These are phyloP conservation scores for Phytoseiulus persimilis DNA, from an alignment of 2,888 invertebrate genomes.

Conservation along the genomic window DNA sequence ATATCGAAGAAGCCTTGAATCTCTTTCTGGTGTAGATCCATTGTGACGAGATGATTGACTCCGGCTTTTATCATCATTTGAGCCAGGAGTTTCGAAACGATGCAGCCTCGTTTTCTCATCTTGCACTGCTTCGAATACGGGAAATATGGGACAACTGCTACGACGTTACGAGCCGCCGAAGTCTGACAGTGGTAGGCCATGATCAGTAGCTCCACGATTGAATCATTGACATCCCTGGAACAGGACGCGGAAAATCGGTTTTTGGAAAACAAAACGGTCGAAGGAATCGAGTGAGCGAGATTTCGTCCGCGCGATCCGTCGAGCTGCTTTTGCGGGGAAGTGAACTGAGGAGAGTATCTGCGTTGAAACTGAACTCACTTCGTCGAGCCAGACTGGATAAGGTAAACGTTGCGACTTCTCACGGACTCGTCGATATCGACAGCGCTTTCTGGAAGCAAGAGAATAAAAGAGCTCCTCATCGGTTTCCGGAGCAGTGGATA, in stretches of 20 bases:
- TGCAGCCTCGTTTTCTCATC: slow-evolving; percentile 96
- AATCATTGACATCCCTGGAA: slow-evolving; percentile 91
- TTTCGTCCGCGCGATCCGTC: not conserved
- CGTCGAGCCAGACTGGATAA: slow-evolving; percentile 96
- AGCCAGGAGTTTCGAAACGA: slow-evolving; percentile 89
- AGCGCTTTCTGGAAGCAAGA: slow-evolving; percentile 68
- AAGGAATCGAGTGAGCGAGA: too few relatives aligned
- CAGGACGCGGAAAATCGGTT: not conserved
- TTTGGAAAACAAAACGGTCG: not conserved
- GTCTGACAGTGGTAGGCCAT: slow-evolving; percentile 99
- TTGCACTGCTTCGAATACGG: slow-evolving; percentile 95
- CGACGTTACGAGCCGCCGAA: slow-evolving; percentile 88
- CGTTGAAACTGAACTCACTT: slow-evolving; percentile 53
- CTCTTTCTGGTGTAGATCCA: slow-evolving; percentile 98
- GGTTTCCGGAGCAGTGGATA: too few relatives aligned
- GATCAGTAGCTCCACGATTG: slow-evolving; percentile 95
- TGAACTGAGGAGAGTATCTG: not conserved
- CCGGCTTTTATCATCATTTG: slow-evolving; percentile 93
- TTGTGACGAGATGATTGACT: slow-evolving; percentile 89
- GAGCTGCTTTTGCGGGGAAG: too few relatives aligned
- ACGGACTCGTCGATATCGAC: slow-evolving; percentile 97
- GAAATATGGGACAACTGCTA: slow-evolving; percentile 93
- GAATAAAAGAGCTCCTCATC: not conserved
- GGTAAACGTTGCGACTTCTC: slow-evolving; percentile 93
- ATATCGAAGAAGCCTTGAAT: slow-evolving; percentile 98